Conservation (phyloP, 2,797 vertebrate genomes). For the Pampus argenteus region DNA sequence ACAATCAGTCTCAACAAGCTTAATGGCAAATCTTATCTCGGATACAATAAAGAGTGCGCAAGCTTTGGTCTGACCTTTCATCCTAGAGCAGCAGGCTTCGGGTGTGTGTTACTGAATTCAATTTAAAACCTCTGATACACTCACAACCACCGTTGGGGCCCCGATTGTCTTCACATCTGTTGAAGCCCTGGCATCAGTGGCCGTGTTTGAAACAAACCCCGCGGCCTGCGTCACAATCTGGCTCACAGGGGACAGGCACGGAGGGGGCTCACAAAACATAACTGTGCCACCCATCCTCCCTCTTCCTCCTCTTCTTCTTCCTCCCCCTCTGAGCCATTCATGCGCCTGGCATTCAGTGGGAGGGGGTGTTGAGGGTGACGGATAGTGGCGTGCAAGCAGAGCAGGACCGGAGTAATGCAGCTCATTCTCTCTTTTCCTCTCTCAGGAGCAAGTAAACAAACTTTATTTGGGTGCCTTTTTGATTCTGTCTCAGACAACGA, state of each 20-base stretch:
- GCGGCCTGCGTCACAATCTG: slow-evolving; percentile 10
- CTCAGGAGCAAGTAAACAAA: slow-evolving; percentile 69
- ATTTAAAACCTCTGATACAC: slow-evolving; percentile 37
- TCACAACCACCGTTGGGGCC: slow-evolving; percentile 33
- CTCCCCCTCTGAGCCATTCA: slow-evolving; percentile 42
- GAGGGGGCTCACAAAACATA: slow-evolving; percentile 33
- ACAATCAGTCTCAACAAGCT: slow-evolving; percentile 41
- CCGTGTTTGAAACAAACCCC: slow-evolving; percentile 37
- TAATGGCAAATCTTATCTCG: slow-evolving; percentile 72
- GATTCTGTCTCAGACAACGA: slow-evolving; percentile 49
- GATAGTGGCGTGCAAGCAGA: slow-evolving; percentile 9
- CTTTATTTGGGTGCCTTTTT: slow-evolving; percentile 70
- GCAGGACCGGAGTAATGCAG: slow-evolving; percentile 29
- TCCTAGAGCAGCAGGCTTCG: slow-evolving; percentile 33
- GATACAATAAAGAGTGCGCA: slow-evolving; percentile 57
- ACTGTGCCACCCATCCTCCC: slow-evolving; percentile 42
- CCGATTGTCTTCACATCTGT: slow-evolving; percentile 54
- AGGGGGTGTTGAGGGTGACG: neutral
- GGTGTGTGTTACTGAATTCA: slow-evolving; percentile 34
- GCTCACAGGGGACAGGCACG: slow-evolving; percentile 18
- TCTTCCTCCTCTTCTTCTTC: slow-evolving; percentile 10
- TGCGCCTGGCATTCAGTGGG: slow-evolving; percentile 49
- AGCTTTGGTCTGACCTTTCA: slow-evolving; percentile 71
- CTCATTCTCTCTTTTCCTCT: slow-evolving; percentile 43
- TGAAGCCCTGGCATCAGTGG: slow-evolving; percentile 33